phyloP scores from a whole-genome alignment of 2,888 invertebrate genomes.

The Escarpia spicata region DNA sequence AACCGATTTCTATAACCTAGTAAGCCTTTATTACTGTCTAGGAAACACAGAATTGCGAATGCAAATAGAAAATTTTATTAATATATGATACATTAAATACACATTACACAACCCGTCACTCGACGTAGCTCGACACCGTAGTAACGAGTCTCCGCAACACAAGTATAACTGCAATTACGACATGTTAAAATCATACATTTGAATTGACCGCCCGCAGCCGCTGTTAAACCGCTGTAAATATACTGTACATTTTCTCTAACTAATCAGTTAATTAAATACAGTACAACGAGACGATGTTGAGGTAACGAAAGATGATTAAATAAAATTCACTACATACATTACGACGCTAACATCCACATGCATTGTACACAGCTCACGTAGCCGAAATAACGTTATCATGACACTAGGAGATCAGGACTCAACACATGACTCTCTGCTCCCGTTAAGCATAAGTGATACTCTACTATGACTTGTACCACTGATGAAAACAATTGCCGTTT shows the following conservation, averaged over 20 bases:
- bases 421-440: neutral
- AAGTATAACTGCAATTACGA: neutral
- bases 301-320: neutral
- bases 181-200: neutral
- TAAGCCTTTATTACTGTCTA: neutral
- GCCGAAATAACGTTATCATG: neutral
- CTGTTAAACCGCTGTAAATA: neutral
- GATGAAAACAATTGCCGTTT: neutral
- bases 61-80: neutral
- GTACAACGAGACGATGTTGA: neutral
- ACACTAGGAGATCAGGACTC: neutral
- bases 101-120: no score
- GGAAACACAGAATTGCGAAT: neutral
- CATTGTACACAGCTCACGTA: neutral
- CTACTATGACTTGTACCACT: neutral
- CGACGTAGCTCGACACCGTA: neutral
- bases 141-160: neutral
- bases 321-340: neutral
- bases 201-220: constrained; percentile 5
- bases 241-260: neutral
- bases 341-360: neutral
- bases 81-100: neutral
- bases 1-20: neutral
- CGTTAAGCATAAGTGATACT: neutral
- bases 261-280: neutral